A percentile compares a stretch with the other conserved stretches of the same genome.
Conservation (phyloP, 1,140 invertebrate species). For the Cydia amplana region DNA sequence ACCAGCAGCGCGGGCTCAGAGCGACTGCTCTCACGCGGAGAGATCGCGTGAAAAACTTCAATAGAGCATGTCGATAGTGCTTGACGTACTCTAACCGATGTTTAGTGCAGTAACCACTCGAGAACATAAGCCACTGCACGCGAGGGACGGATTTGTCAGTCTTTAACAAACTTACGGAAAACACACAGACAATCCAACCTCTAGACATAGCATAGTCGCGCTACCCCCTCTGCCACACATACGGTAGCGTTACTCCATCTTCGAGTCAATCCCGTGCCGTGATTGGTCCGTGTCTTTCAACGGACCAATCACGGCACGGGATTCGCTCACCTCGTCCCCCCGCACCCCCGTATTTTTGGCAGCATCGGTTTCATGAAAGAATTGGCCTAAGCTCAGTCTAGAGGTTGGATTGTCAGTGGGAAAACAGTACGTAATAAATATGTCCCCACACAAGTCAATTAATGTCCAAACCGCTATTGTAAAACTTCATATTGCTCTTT, state of each 20-base stretch:
- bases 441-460: neutral
- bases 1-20: conserved; percentile 55
- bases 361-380: too few relatives aligned
- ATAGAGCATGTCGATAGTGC: conserved; percentile 57
- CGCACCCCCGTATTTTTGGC: too few relatives aligned
- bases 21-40: conserved; percentile 72
- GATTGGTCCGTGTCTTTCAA: too few relatives aligned
- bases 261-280: too few relatives aligned
- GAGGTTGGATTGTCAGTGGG: too few relatives aligned
- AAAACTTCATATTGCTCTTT: conserved; percentile 1
- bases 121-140: neutral
- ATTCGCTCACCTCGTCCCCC: too few relatives aligned
- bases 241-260: too few relatives aligned
- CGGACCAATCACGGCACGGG: too few relatives aligned
- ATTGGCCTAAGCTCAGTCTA: too few relatives aligned
- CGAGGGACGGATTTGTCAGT: conserved; percentile 19
- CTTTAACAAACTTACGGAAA: neutral
- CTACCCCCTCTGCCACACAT: too few relatives aligned
- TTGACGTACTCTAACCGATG: neutral
- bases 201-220: too few relatives aligned
- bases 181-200: too few relatives aligned
- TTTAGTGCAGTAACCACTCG: conserved; percentile 13
- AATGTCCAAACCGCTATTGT: neutral
- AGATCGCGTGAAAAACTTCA: conserved; percentile 76
- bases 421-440: neutral